Evolutionary conservation across 2,113 vertebrate species (phyloP).

Genomic region (Myotis yumanensis): DNA sequence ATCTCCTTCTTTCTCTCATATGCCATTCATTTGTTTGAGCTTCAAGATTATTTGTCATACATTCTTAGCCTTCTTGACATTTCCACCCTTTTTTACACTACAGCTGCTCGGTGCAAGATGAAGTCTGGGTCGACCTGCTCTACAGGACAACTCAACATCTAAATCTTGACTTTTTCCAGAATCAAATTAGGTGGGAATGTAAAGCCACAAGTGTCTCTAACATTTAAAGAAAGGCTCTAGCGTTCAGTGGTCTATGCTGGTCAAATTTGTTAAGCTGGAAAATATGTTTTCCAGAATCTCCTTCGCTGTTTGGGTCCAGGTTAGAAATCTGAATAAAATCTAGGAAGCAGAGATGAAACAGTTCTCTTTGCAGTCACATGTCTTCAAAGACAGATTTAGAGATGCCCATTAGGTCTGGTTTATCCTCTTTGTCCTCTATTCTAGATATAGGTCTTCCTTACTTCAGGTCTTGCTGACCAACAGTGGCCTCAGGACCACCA

Average conservation of each 20-base stretch:
- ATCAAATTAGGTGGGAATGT: background rate
- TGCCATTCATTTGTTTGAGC: background rate
- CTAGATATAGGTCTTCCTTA: background rate
- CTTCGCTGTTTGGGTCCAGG: background rate
- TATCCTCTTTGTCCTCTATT: background rate
- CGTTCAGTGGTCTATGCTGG: background rate
- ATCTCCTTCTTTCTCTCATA: background rate
- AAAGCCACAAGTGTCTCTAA: background rate
- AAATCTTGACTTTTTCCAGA: background rate
- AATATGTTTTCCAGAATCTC: background rate
- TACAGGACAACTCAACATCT: background rate
- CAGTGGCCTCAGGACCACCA: background rate
- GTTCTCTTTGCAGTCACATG: background rate
- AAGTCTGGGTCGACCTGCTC: background rate
- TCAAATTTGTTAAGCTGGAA: background rate
- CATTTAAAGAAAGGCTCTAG: background rate
- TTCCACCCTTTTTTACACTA: background rate
- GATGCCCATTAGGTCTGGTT: background rate
- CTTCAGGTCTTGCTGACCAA: background rate
- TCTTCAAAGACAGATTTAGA: background rate
- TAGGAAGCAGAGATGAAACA: background rate
- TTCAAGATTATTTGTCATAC: background rate
- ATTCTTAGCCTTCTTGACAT: background rate
- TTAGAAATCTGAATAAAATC: background rate
- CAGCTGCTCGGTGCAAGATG: background rate